phyloP scores from a whole-genome alignment of 2,888 invertebrate genomes.

The Acronicta leporina region DNA sequence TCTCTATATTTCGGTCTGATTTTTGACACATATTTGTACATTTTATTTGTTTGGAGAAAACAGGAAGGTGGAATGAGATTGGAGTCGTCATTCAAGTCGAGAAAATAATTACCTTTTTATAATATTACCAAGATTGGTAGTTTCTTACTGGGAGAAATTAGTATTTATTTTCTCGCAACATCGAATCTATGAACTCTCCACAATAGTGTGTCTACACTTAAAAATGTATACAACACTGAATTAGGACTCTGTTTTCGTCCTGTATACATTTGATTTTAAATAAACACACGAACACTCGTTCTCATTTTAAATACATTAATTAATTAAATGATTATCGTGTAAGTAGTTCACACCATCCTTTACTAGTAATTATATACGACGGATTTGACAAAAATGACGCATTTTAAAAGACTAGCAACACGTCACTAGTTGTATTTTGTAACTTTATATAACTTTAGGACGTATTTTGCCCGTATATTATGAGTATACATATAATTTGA shows the following conservation, averaged over 20 bases:
- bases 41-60: conserved; percentile 63
- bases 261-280: conserved; percentile 2
- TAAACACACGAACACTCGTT: conserved; percentile 28
- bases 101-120: background rate
- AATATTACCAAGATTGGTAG: background rate
- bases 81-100: conserved; percentile 32
- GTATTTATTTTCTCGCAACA: conserved; percentile 10
- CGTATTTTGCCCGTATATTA: conserved; percentile 67
- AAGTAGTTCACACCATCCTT: conserved; percentile 41
- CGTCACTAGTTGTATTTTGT: conserved; percentile 55
- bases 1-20: conserved; percentile 56
- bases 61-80: conserved; percentile 35
- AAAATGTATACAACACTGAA: background rate
- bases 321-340: conserved; percentile 18
- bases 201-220: conserved; percentile 27
- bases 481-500: conserved; percentile 55
- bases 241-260: background rate
- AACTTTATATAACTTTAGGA: conserved; percentile 62
- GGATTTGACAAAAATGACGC: conserved; percentile 61
- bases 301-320: conserved; percentile 19
- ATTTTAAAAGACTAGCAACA: conserved; percentile 71
- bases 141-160: conserved; percentile 2
- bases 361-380: conserved; percentile 53
- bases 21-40: conserved; percentile 84
- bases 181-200: conserved; percentile 34